phyloP scores from a whole-genome alignment of 1,140 invertebrate genomes.

The Subanguina moxae region DNA sequence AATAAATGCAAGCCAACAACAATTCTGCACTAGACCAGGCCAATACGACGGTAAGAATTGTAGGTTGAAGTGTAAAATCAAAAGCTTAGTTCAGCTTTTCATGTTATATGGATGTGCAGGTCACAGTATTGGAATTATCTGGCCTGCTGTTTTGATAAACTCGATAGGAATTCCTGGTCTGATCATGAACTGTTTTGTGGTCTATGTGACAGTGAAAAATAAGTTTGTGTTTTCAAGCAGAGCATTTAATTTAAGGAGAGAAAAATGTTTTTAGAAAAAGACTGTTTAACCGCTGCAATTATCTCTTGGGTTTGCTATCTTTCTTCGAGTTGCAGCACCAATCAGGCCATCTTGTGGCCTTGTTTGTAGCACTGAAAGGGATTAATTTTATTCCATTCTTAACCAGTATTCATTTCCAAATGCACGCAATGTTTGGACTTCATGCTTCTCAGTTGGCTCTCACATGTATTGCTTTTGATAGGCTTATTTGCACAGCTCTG shows the following conservation, averaged over 20 bases:
- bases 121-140: neutral
- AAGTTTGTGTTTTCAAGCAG: too few species aligned
- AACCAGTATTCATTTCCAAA: constrained; percentile 9
- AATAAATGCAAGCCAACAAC: too few species aligned
- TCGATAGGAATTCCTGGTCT: constrained; percentile 12
- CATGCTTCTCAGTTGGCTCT: constrained; percentile 16
- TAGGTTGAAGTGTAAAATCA: too few species aligned
- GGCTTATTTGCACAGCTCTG: neutral
- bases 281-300: constrained; percentile 11
- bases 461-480: constrained; percentile 15
- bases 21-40: too few species aligned
- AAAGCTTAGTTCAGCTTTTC: constrained; percentile 10
- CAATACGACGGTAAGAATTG: too few species aligned
- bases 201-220: constrained; percentile 20
- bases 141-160: constrained; percentile 15
- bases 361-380: constrained; percentile 17
- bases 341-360: constrained; percentile 19
- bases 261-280: constrained; percentile 1
- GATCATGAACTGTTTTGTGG: constrained; percentile 18
- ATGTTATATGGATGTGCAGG: constrained; percentile 2
- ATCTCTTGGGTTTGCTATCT: constrained; percentile 15
- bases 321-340: constrained; percentile 26
- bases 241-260: neutral
- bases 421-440: constrained; percentile 21
- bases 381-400: constrained; percentile 17